These are phyloP conservation scores for Zaprionus lineosus DNA, from an alignment of 2,888 invertebrate genomes.

Conservation along the genomic window DNA sequence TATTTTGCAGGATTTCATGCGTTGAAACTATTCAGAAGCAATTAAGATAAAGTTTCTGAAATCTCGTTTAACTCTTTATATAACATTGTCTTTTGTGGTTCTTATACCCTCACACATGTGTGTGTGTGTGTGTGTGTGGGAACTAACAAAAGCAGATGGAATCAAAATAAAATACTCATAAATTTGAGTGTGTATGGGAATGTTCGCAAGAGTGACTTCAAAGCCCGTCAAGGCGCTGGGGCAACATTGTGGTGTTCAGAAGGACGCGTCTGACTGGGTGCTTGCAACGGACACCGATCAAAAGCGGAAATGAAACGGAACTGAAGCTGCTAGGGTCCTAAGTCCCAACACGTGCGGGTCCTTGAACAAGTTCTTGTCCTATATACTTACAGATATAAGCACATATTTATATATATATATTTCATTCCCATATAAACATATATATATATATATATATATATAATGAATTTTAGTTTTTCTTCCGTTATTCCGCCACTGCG, in stretches of 20 bases:
- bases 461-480: not conserved
- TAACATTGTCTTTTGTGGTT: not conserved
- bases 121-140: not conserved
- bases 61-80: not conserved
- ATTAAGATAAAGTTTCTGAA: not conserved
- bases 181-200: constrained; percentile 50
- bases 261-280: constrained; percentile 2
- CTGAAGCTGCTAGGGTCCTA: constrained; percentile 41
- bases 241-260: not conserved
- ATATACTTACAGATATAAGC: no score
- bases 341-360: constrained; percentile 62
- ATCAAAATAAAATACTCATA: constrained; percentile 67
- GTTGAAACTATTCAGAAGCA: not conserved
- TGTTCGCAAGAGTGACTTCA: constrained; percentile 32
- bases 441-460: no score
- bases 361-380: constrained; percentile 18
- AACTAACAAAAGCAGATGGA: constrained; percentile 29
- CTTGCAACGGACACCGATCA: constrained; percentile 39
- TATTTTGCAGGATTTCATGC: not conserved
- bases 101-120: not conserved
- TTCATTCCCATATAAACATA: no score
- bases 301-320: constrained; percentile 25
- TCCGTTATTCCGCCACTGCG: constrained; percentile 4
- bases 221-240: constrained; percentile 13
- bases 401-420: no score